Percentiles rank a stretch among this genome's conserved stretches.
Conservation (phyloP, 1,140 invertebrate species). For the Holotrichia oblita region DNA sequence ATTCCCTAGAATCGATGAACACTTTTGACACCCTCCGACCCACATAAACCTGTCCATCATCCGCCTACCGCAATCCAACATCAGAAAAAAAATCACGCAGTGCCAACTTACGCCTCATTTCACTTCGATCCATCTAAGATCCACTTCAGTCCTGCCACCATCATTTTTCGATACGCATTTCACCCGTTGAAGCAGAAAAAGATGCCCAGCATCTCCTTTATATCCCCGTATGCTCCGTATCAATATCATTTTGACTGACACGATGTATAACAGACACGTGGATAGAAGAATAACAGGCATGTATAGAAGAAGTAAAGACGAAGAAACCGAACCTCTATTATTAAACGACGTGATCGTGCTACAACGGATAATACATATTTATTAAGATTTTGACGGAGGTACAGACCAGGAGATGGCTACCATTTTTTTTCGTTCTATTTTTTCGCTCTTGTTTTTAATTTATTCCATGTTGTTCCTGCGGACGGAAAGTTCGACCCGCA, state of each 20-base stretch:
- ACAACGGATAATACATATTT: conserved; percentile 35
- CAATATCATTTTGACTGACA: conserved; percentile 23
- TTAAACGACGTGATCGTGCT: not conserved
- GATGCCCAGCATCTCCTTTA: not conserved
- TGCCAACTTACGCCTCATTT: conserved; percentile 33
- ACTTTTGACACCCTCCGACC: conserved; percentile 18
- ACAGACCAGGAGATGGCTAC: not conserved
- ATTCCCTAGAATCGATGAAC: conserved; percentile 4
- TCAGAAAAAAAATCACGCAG: conserved; percentile 29
- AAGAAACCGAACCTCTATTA: conserved; percentile 29
- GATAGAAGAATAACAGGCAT: not conserved
- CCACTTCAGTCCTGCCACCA: not conserved
- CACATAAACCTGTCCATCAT: conserved; percentile 11
- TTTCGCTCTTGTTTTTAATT: conserved; percentile 36
- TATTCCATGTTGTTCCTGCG: conserved; percentile 15
- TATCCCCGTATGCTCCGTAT: not conserved
- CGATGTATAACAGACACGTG: not conserved
- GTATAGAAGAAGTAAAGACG: not conserved
- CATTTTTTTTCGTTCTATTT: conserved; percentile 6
- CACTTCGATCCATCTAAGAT: conserved; percentile 14
- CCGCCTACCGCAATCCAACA: conserved; percentile 4
- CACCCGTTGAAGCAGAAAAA: not conserved
- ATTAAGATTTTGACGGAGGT: conserved; percentile 28
- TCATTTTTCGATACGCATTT: not conserved
- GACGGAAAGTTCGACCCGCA: not conserved